Evolutionary conservation across 1,140 invertebrate species (phyloP), one percentile per base, ranked within the genome.

Genomic region (Drosophila parabipectinata): DNA sequence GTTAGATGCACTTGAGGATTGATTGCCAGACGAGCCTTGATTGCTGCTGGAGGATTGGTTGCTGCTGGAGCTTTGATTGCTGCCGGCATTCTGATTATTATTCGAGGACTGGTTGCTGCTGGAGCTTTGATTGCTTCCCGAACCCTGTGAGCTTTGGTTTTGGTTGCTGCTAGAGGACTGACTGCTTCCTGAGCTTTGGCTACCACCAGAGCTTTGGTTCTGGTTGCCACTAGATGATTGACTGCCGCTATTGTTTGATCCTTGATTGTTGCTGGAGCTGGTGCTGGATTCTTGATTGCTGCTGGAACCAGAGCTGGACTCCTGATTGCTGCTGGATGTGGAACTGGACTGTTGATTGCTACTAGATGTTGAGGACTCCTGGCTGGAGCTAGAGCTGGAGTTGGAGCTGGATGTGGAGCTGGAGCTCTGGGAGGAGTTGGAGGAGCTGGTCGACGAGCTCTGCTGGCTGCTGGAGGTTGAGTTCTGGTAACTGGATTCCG

Each of bases 381-480:
- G 78, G 3, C 32, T 72, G 9, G 68, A 81, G 34, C 7, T 59
- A 3, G 56, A 58, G 7, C 6, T 58, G 4, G 55, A 58, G 15
- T 21, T 74, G 0, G 84, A 79, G 28, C 56, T 80, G 10, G 80
- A 72, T 12, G 63, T 51, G 2, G 79, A 72, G 6, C 73, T 71
- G 72, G 61, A 77, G 24, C 41, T 64, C 10, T 62, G 44, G 1
- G 81, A 71, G 61, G 56, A 72, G 6, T 44, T 66, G 52, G 75
- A 82, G 0, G 79, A 80, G 26, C 58, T 72, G n/a, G 78, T 87
- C 4, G 85, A 77, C 53, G 66, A 84, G 32, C 66, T 89, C 41
- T 84, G 76, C 26, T 79, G 82, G 52, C 68, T 79, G 50, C 55
- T 90, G 18, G 72, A 69, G n/a, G 78, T 90, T 92, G 94, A 76